Evolutionary conservation across 1,140 invertebrate species (phyloP).

Genomic region (Orchesella cincta): DNA sequence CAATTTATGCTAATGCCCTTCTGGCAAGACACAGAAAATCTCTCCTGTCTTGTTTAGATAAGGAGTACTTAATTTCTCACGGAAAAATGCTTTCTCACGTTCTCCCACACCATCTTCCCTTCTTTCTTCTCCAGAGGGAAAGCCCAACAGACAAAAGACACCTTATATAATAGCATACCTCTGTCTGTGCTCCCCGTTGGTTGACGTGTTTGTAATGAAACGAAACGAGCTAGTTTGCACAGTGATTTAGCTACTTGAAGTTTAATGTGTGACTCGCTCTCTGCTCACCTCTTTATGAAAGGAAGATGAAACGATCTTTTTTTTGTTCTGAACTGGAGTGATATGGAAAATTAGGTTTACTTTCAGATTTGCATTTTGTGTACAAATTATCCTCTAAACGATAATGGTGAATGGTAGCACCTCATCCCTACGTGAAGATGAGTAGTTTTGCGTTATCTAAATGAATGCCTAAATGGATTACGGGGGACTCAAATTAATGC

Average conservation of each 20-base stretch:
- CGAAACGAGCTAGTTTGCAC: too few relatives aligned
- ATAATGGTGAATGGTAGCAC: neutral
- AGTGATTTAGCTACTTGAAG: neutral
- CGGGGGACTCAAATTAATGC: neutral
- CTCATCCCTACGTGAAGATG: neutral
- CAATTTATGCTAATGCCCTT: constrained; percentile 26
- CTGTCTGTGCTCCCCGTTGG: too few relatives aligned
- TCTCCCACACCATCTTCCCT: neutral
- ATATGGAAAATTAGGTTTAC: constrained; percentile 29
- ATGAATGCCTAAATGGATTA: constrained; percentile 1
- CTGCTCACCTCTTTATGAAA: constrained; percentile 13
- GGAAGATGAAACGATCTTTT: too few relatives aligned
- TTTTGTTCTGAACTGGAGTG: constrained; percentile 22
- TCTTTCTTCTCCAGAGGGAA: neutral
- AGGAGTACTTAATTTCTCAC: constrained; percentile 28
- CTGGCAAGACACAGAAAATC: constrained; percentile 20
- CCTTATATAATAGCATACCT: too few relatives aligned
- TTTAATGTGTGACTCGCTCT: too few relatives aligned
- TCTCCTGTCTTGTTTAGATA: constrained; percentile 28
- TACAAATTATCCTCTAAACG: neutral
- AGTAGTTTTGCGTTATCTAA: constrained; percentile 14
- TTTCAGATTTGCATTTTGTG: constrained; percentile 11
- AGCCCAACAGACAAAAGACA: neutral
- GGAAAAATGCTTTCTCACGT: constrained; percentile 39
- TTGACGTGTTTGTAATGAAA: too few relatives aligned